Evolutionary conservation across 2,888 invertebrate genomes (phyloP).

Genomic region (Ormyrus rosae): DNA sequence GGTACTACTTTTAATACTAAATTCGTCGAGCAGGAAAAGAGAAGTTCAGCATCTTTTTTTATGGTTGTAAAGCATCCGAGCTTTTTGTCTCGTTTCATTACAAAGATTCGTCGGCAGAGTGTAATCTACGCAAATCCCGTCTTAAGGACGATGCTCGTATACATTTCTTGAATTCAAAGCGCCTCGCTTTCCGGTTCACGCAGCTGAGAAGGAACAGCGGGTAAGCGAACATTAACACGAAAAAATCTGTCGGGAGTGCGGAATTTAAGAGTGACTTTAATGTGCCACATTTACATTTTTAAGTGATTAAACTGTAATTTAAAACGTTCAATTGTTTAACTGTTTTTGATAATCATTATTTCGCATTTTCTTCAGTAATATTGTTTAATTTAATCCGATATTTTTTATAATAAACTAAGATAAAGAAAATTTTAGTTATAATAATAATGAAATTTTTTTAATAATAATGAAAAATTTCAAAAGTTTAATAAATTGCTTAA

Average conservation of each 20-base stretch:
- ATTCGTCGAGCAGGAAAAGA: background rate
- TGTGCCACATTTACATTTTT: too few species aligned
- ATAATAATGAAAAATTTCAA: too few species aligned
- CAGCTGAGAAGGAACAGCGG: background rate
- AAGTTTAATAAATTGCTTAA: too few species aligned
- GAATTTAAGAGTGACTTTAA: background rate
- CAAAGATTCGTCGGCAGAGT: constrained; percentile 39
- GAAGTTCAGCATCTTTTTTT: background rate
- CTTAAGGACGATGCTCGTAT: constrained; percentile 53
- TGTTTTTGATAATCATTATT: too few species aligned
- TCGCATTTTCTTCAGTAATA: too few species aligned
- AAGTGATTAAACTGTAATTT: too few species aligned
- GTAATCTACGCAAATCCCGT: constrained; percentile 60
- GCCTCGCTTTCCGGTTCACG: constrained; percentile 17
- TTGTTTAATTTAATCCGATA: too few species aligned
- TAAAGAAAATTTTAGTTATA: too few species aligned
- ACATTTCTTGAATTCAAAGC: constrained; percentile 34
- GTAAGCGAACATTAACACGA: background rate
- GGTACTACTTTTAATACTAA: constrained; percentile 17
- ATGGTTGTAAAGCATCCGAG: constrained; percentile 5
- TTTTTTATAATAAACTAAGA: too few species aligned
- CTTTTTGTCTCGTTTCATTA: constrained; percentile 31
- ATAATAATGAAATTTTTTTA: too few species aligned
- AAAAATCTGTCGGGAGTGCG: background rate
- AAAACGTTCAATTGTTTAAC: too few species aligned